Base-by-base conservation (phyloP, 1,140 invertebrate species). In the Drosophila pruinosa region DNA sequence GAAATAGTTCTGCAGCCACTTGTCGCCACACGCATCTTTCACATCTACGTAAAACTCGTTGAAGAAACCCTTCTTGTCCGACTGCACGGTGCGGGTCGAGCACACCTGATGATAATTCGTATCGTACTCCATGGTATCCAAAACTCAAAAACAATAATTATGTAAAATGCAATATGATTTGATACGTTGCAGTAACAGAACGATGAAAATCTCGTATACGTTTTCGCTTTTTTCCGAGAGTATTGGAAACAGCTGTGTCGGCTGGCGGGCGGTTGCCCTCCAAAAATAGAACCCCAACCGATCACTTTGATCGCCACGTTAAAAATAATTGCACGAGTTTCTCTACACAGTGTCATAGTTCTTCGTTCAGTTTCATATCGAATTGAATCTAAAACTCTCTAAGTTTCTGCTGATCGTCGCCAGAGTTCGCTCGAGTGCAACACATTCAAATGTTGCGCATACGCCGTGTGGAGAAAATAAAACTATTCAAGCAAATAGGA, bases 41-140 rank as follows among this genome's bases (percentile, higher is more conserved):
- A 89, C 89, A 45, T 90, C 58, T 91, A 82, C 4, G 70, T 83
- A 93, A 64, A 94, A 94, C 45, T 93, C 92, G 31, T 92, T 88
- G 64, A 94, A 94, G 78, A 94, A 94, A 5, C 94, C 94, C 62
- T 93, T 92, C 63, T 91, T 91, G 22, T 94, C 92, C 4, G 94
- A 93, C 70, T 94, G 93, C 12, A 94, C 82, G 0, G 94, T 94
- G 54, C 92, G 93, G 72, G 92, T 91, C 48, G 93, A 94, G 72
- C 94, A 94, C 34, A 93, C 88, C 22, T 80, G 81, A 14, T 92
- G 83, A 65, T 93, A 93, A 19, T 58, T 73, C 12, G 58, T 56
- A 39, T 90, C 89, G 31, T 72, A 73, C 43, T 91, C 89, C 89
- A 91, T 89, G 3, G 36, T 56, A 14, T 17, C 31, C 7, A 28